Conservation (phyloP, 2,888 invertebrate species). For the Philonicus albiceps region DNA sequence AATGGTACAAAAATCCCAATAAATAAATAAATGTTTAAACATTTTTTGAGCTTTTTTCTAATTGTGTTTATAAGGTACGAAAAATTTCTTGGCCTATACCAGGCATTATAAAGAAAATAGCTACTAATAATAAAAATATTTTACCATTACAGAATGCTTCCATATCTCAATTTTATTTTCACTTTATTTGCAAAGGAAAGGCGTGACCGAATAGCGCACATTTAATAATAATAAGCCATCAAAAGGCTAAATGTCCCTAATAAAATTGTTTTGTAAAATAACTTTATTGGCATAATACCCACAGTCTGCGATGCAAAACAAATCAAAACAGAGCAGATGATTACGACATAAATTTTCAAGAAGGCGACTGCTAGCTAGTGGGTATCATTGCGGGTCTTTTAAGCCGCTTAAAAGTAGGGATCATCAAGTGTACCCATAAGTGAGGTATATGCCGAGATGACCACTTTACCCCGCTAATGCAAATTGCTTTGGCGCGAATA, state of each 20-base stretch:
- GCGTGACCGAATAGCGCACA: background rate
- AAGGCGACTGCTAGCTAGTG: background rate
- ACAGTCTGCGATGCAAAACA: background rate
- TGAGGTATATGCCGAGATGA: constrained; percentile 5
- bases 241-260: constrained; percentile 3
- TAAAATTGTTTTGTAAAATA: constrained; percentile 25
- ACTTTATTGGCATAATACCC: constrained; percentile 24
- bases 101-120: too few species aligned
- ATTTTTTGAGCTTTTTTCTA: too few species aligned
- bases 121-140: too few species aligned
- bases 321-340: constrained; percentile 26
- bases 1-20: too few species aligned
- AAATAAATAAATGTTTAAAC: too few species aligned
- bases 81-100: too few species aligned
- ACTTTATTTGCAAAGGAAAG: background rate
- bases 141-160: too few species aligned
- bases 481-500: constrained; percentile 33
- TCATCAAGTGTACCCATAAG: constrained; percentile 25
- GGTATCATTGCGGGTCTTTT: constrained; percentile 17
- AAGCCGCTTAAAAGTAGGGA: constrained; percentile 14
- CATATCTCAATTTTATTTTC: background rate
- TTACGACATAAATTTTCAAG: constrained; percentile 28
- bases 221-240: background rate
- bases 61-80: too few species aligned
- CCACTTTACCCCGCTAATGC: constrained; percentile 17